Percentiles rank a stretch among this genome's conserved stretches.
These are phyloP conservation scores for Pantelozetes paolii DNA, from an alignment of 2,888 invertebrate genomes.

Conservation along the genomic window DNA sequence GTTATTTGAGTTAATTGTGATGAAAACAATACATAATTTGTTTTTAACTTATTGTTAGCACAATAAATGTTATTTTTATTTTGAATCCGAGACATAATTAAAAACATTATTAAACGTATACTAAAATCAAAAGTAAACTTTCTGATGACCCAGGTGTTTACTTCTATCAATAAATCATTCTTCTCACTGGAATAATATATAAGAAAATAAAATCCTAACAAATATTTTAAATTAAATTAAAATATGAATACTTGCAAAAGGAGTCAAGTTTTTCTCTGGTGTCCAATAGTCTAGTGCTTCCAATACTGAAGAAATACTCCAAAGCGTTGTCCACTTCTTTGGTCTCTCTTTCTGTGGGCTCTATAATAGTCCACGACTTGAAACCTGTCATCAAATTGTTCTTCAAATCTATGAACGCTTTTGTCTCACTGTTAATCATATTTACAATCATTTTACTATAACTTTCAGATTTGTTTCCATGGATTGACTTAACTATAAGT, in stretches of 20 bases:
- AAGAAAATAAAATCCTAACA: not conserved
- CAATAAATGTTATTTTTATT: not conserved
- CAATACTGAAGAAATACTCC: not conserved
- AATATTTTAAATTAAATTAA: not conserved
- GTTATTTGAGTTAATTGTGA: not conserved
- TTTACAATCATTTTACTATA: too few species aligned
- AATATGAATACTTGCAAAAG: not conserved
- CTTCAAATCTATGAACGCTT: not conserved
- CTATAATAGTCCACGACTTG: not conserved
- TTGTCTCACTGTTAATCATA: not conserved
- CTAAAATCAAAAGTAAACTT: not conserved
- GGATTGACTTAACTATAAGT: too few species aligned
- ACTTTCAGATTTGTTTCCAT: too few species aligned
- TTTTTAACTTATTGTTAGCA: not conserved
- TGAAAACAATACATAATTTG: not conserved
- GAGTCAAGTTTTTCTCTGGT: not conserved
- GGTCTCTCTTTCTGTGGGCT: slow-evolving; percentile 5
- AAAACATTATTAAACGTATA: not conserved
- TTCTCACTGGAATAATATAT: not conserved
- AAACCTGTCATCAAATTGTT: not conserved
- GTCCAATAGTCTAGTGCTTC: not conserved
- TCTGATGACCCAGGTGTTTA: not conserved
- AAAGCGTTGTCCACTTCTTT: not conserved
- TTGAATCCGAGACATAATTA: not conserved
- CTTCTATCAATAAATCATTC: not conserved